These are phyloP conservation scores for Belgica antarctica DNA, from an alignment of 2,888 invertebrate genomes.

Conservation along the genomic window DNA sequence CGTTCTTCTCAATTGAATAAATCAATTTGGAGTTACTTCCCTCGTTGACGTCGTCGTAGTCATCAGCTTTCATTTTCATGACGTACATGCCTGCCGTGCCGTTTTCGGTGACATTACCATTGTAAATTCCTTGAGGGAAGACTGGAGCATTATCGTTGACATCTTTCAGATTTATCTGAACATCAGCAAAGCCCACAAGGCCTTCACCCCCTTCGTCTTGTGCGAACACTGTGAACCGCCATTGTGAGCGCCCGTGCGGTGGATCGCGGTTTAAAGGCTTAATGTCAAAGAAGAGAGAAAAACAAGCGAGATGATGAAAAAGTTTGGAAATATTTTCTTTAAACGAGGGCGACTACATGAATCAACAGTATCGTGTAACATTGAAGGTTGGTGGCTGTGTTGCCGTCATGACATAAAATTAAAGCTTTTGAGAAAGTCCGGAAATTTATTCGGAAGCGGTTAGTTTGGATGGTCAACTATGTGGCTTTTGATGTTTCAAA, in stretches of 20 bases:
- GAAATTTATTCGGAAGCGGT: no score
- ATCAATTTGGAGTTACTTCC: conserved; percentile 60
- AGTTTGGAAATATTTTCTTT: not conserved
- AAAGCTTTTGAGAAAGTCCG: no score
- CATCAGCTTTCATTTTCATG: conserved; percentile 60
- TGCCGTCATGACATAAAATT: not conserved
- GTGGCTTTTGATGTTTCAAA: no score
- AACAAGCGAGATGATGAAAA: not conserved
- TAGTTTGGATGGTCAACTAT: no score
- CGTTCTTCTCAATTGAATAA: conserved; percentile 59
- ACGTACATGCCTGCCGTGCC: conserved; percentile 58
- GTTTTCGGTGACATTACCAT: conserved; percentile 58
- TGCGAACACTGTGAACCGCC: conserved; percentile 55
- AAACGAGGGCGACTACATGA: conserved; percentile 2
- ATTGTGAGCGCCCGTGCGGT: conserved; percentile 58
- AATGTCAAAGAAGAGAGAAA: conserved; percentile 37
- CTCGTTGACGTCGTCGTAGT: conserved; percentile 59
- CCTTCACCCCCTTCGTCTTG: conserved; percentile 47
- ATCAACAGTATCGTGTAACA: no score
- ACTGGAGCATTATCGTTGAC: conserved; percentile 61
- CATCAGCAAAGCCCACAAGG: conserved; percentile 48
- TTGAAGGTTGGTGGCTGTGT: not conserved
- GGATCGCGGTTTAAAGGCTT: conserved; percentile 58
- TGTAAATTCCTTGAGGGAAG: conserved; percentile 56
- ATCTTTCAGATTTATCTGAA: conserved; percentile 59